These are phyloP conservation scores for Nasua narica DNA, from an alignment of 2,797 vertebrate genomes.

Conservation along the genomic window DNA sequence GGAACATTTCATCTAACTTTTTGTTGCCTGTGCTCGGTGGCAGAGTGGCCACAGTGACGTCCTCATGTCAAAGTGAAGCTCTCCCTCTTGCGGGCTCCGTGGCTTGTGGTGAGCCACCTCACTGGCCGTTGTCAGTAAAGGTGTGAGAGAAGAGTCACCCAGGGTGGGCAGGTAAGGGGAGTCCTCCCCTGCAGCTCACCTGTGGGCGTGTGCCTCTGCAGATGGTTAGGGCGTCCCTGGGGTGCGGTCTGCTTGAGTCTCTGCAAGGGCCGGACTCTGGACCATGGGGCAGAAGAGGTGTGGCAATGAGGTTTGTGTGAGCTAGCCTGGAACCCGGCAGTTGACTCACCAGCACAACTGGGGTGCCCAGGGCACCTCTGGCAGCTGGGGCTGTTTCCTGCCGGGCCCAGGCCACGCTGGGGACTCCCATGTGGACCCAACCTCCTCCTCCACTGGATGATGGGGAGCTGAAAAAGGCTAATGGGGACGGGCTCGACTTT, in stretches of 20 bases:
- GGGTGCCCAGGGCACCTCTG: not conserved
- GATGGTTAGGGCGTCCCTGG: not conserved
- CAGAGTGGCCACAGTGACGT: rapidly evolving
- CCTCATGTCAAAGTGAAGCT: not conserved
- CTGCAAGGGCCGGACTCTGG: not conserved
- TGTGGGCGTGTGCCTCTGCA: rapidly evolving
- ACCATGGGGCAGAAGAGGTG: no score
- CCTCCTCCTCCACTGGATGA: rapidly evolving
- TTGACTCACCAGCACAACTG: not conserved
- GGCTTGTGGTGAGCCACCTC: not conserved
- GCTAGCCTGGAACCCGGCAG: not conserved
- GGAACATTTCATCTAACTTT: not conserved
- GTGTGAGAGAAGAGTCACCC: rapidly evolving
- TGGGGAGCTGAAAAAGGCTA: not conserved
- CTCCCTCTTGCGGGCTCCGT: not conserved
- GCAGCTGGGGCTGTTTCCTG: not conserved
- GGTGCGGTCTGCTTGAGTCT: not conserved
- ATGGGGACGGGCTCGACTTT: rapidly evolving
- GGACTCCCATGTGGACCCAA: not conserved
- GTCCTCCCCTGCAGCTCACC: not conserved
- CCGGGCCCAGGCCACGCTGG: rapidly evolving
- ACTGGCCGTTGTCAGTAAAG: not conserved
- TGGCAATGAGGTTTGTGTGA: not conserved
- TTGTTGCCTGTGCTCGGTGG: not conserved
- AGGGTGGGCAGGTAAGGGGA: rapidly evolving